A percentile compares a stretch with the other conserved stretches of the same genome.
Conservation (phyloP, 2,113 vertebrate species). For the Oriolus oriolus region DNA sequence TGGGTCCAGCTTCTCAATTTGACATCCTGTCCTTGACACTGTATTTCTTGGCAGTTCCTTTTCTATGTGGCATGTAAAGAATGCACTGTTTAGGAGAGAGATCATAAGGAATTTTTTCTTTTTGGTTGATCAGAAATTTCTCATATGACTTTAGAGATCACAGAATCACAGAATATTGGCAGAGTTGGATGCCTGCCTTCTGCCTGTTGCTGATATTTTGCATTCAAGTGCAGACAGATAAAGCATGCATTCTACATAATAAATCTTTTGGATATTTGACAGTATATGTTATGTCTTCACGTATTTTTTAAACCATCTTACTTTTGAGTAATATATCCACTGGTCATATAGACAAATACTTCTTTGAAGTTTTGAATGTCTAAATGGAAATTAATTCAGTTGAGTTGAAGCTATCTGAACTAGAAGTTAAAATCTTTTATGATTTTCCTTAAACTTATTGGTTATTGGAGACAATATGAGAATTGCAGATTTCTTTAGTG, state of each 20-base stretch:
- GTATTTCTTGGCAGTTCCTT: neutral
- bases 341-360: neutral
- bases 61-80: neutral
- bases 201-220: neutral
- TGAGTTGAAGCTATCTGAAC: neutral
- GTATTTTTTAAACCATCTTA: neutral
- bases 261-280: neutral
- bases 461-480: neutral
- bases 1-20: neutral
- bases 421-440: neutral
- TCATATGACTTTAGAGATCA: neutral
- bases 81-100: neutral
- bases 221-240: neutral
- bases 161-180: neutral
- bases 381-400: neutral
- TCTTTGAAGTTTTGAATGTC: neutral
- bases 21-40: neutral
- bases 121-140: neutral
- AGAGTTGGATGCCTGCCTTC: neutral
- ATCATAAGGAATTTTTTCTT: neutral
- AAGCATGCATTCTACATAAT: neutral
- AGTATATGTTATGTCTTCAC: neutral
- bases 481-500: neutral
- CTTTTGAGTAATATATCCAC: neutral
- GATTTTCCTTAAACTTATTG: neutral